Evolutionary conservation across 2,113 vertebrate genomes (phyloP).

Genomic region (Cyphomyrus plagiostoma): DNA sequence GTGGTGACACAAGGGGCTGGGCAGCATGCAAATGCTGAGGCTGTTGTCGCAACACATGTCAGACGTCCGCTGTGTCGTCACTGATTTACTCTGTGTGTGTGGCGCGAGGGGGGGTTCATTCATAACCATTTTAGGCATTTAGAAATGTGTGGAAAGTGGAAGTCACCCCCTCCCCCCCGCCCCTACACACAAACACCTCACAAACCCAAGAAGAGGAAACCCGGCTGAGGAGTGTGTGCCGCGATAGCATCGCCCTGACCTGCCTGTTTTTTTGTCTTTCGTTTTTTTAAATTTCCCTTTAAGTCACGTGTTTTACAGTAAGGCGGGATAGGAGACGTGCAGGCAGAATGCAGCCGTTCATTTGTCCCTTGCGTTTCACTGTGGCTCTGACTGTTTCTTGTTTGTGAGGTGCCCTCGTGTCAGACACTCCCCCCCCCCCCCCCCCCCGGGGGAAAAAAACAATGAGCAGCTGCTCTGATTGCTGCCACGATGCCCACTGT

Average conservation of each 20-base stretch:
- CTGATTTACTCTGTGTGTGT: background rate
- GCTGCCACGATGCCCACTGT: too few relatives aligned
- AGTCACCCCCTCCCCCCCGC: background rate
- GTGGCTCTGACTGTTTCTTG: background rate
- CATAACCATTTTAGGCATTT: background rate
- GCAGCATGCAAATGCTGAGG: background rate
- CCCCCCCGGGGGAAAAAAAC: background rate
- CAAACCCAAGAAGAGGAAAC: conserved; percentile 1
- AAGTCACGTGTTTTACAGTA: background rate
- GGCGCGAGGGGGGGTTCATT: background rate
- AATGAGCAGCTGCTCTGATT: too few relatives aligned
- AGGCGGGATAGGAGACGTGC: background rate
- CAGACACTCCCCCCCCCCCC: background rate
- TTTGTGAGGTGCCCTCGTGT: background rate
- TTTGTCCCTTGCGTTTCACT: background rate
- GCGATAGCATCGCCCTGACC: background rate
- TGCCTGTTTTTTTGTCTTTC: background rate
- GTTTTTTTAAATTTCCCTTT: background rate
- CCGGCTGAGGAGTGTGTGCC: too few relatives aligned
- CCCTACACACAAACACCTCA: background rate
- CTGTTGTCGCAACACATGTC: background rate
- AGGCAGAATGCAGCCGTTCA: background rate
- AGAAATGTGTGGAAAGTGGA: background rate
- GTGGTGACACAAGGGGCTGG: background rate
- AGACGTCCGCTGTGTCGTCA: background rate